These are phyloP conservation scores for Eurystomus glaucurus DNA, from an alignment of 2,797 vertebrate genomes.

Conservation along the genomic window DNA sequence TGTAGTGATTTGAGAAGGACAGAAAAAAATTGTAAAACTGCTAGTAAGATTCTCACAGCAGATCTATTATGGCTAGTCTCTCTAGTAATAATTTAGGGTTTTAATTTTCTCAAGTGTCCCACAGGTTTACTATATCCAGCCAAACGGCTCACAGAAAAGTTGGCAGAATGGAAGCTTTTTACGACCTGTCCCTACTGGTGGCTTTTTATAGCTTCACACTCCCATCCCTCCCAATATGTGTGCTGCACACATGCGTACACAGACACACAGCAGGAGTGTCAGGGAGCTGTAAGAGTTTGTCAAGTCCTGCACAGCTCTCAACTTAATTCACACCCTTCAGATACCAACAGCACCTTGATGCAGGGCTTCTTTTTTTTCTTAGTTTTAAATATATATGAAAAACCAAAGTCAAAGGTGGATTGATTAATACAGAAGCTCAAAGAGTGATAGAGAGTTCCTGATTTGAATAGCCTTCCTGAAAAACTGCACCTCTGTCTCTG, in stretches of 20 bases:
- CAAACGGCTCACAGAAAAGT: slow-evolving; percentile 45
- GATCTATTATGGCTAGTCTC: slow-evolving; percentile 70
- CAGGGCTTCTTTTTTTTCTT: background rate
- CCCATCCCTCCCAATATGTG: background rate
- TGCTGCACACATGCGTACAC: background rate
- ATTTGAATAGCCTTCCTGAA: slow-evolving; percentile 31
- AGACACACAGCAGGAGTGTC: background rate
- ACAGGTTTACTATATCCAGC: slow-evolving; percentile 67
- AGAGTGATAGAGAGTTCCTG: background rate
- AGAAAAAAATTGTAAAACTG: slow-evolving; percentile 67
- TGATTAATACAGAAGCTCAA: background rate
- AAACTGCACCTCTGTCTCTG: background rate
- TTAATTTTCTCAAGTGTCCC: slow-evolving; percentile 74
- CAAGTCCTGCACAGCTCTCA: background rate
- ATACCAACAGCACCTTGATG: background rate
- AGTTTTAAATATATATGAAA: slow-evolving; percentile 29
- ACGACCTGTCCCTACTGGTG: slow-evolving; percentile 20
- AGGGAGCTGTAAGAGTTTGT: background rate
- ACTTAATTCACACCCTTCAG: background rate
- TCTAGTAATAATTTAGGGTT: slow-evolving; percentile 74
- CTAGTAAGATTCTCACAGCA: slow-evolving; percentile 57
- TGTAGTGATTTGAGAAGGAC: slow-evolving; percentile 68
- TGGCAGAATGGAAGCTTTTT: slow-evolving; percentile 57
- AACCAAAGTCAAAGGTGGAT: background rate
- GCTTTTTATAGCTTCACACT: background rate